A percentile compares a stretch with the other conserved stretches of the same genome.
Conservation (phyloP, 2,888 invertebrate species). For the Spodoptera littoralis region DNA sequence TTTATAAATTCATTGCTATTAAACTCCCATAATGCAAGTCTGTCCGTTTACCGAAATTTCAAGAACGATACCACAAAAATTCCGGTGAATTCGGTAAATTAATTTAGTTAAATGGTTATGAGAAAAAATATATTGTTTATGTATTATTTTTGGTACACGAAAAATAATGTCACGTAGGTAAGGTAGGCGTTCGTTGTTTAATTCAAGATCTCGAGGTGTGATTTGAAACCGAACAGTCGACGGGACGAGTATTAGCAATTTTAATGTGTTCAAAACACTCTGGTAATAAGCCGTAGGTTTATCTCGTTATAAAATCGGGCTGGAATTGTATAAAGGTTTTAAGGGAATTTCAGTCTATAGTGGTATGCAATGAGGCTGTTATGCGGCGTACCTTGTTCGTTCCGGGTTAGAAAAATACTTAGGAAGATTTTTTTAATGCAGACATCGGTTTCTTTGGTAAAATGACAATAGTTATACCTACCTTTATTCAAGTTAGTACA, state of each 20-base stretch:
- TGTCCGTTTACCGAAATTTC: constrained; percentile 6
- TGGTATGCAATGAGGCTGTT: constrained; percentile 9
- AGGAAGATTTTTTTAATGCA: too few species aligned
- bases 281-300: constrained; percentile 57
- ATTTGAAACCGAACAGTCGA: constrained; percentile 57
- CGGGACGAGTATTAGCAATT: constrained; percentile 65
- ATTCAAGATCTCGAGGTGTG: constrained; percentile 56
- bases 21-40: not conserved
- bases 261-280: constrained; percentile 67
- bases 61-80: constrained; percentile 2
- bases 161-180: constrained; percentile 48
- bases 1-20: constrained; percentile 32
- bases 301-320: constrained; percentile 59
- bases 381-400: constrained; percentile 11
- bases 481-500: too few species aligned
- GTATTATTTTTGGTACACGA: constrained; percentile 42
- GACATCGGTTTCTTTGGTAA: too few species aligned
- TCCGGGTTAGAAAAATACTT: constrained; percentile 27
- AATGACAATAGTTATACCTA: too few species aligned
- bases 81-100: constrained; percentile 16
- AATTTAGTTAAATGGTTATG: constrained; percentile 2
- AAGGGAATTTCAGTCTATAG: constrained; percentile 32
- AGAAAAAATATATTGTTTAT: constrained; percentile 27
- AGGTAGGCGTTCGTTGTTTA: constrained; percentile 50
- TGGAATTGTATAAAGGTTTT: constrained; percentile 45